Percentiles rank a stretch among this genome's conserved stretches.
Conservation (phyloP, 2,113 vertebrate species). For the Stictonetta naevosa region DNA sequence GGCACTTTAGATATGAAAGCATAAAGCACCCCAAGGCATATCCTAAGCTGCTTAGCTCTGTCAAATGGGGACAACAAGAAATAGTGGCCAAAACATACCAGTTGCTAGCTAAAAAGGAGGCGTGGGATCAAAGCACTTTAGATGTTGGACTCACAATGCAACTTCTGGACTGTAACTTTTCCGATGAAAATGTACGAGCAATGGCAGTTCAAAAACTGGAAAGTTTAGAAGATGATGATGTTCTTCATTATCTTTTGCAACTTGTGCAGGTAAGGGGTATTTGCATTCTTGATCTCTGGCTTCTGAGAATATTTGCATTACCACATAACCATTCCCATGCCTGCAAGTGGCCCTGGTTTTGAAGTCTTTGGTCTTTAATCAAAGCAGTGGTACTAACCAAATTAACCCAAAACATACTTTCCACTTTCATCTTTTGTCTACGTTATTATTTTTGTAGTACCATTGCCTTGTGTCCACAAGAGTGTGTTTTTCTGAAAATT, state of each 20-base stretch:
- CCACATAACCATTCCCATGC: neutral
- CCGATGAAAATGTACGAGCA: conserved; percentile 91
- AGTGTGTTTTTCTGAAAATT: neutral
- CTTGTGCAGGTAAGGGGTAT: conserved; percentile 89
- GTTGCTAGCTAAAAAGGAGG: conserved; percentile 86
- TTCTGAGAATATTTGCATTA: conserved; percentile 33
- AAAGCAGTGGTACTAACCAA: neutral
- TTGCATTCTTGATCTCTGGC: neutral
- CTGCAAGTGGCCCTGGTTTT: neutral
- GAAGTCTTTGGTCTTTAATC: neutral
- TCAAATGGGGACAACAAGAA: conserved; percentile 95
- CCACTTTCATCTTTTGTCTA: neutral
- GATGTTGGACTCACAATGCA: conserved; percentile 97
- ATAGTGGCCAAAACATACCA: conserved; percentile 90
- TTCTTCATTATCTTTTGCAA: conserved; percentile 95
- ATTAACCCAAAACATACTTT: neutral
- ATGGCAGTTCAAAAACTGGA: conserved; percentile 97
- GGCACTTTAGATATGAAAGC: conserved; percentile 96
- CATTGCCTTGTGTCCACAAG: neutral
- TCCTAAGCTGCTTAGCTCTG: conserved; percentile 94
- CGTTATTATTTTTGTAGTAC: neutral
- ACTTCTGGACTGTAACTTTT: conserved; percentile 95
- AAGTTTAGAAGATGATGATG: conserved; percentile 91
- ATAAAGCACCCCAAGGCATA: conserved; percentile 92
- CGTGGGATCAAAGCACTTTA: conserved; percentile 91